Percentiles rank a stretch among this genome's conserved stretches.
Evolutionary conservation across 1,140 invertebrate genomes (phyloP).

Genomic region (Platyscapa corneri): DNA sequence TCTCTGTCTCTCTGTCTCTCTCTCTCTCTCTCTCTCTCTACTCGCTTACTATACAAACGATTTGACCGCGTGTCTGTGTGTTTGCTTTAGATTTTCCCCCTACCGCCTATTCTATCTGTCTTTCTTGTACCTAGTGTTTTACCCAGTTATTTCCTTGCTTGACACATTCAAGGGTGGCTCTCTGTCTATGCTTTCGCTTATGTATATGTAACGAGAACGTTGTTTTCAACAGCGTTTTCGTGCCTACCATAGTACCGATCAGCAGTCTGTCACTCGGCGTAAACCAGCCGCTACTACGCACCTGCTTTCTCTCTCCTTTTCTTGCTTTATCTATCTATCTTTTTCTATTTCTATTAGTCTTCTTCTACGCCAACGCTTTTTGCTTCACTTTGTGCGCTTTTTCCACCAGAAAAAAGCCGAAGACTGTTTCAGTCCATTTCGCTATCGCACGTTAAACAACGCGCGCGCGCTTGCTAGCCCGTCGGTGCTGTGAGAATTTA

Average conservation of each 20-base stretch:
- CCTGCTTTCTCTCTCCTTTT: neutral
- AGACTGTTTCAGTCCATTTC: neutral
- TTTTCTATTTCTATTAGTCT: neutral
- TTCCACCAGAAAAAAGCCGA: neutral
- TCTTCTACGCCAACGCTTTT: neutral
- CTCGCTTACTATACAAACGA: slow-evolving; percentile 37
- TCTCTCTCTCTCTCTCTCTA: slow-evolving; percentile 41
- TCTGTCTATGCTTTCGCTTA: neutral
- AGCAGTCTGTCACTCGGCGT: slow-evolving; percentile 58
- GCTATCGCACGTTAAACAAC: neutral
- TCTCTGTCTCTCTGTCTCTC: slow-evolving; percentile 25
- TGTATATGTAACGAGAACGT: slow-evolving; percentile 16
- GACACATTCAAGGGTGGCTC: neutral
- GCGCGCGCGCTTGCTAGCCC: neutral
- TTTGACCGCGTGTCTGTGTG: slow-evolving; percentile 50
- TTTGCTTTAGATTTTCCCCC: slow-evolving; percentile 23
- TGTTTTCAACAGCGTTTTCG: slow-evolving; percentile 34
- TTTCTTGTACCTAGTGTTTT: slow-evolving; percentile 2
- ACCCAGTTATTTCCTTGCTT: slow-evolving; percentile 1
- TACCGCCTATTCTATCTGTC: slow-evolving; percentile 19
- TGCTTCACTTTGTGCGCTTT: neutral
- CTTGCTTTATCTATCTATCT: neutral
- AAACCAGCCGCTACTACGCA: slow-evolving; percentile 46
- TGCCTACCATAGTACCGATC: slow-evolving; percentile 55
- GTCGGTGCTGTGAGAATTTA: neutral